Evolutionary conservation across 2,113 vertebrate species (phyloP).

Genomic region (Penelope pileata): DNA sequence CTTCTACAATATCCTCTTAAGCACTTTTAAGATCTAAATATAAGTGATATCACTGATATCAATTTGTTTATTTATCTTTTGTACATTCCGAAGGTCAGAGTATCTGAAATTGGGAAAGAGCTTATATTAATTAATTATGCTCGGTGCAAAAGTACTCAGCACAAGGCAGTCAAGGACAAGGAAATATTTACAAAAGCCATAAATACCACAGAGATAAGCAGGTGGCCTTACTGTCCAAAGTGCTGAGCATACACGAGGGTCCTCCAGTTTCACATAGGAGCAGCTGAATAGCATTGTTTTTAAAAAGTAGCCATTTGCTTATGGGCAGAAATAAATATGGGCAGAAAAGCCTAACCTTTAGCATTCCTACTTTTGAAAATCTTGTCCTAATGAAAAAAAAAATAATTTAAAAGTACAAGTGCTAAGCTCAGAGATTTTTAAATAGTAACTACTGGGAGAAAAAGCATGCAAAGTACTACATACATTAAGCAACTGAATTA

Average conservation of each 20-base stretch:
- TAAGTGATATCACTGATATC: neutral
- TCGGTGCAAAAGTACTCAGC: neutral
- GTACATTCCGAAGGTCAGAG: neutral
- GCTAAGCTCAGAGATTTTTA: neutral
- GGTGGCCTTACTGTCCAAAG: neutral
- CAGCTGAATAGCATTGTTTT: neutral
- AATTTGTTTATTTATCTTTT: neutral
- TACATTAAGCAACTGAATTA: neutral
- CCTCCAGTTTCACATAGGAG: neutral
- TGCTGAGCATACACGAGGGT: neutral
- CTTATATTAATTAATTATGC: neutral
- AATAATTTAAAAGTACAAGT: neutral
- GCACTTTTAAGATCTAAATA: neutral
- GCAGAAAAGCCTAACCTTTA: neutral
- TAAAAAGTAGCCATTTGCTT: neutral
- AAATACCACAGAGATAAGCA: slow-evolving; percentile 21
- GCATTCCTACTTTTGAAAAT: neutral
- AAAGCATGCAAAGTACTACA: neutral
- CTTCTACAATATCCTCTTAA: neutral
- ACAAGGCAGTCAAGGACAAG: neutral
- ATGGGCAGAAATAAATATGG: neutral
- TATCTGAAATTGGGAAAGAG: neutral
- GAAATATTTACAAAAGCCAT: slow-evolving; percentile 8
- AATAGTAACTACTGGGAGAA: neutral
- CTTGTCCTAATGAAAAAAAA: neutral